Evolutionary conservation across 2,888 invertebrate species (phyloP).

Genomic region (Drosophila monieri): DNA sequence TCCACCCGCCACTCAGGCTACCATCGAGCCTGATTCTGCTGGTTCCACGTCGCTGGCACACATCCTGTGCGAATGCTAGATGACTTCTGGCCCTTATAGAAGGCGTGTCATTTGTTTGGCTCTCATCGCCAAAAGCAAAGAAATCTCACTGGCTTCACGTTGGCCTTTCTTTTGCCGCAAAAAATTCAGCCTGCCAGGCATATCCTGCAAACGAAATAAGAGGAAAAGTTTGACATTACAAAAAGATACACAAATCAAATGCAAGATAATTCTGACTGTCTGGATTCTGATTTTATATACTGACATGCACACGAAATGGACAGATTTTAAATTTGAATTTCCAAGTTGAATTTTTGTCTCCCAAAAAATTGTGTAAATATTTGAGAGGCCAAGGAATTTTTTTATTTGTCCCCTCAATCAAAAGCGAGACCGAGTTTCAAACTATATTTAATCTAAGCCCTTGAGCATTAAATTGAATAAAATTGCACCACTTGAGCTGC

Average conservation of each 20-base stretch:
- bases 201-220: conserved; percentile 26
- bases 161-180: conserved; percentile 7
- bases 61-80: conserved; percentile 26
- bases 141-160: conserved; percentile 17
- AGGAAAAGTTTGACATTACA: conserved; percentile 26
- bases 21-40: background rate
- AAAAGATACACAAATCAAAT: conserved; percentile 36
- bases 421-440: background rate
- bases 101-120: conserved; percentile 38
- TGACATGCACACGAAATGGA: background rate
- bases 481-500: no score
- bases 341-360: background rate
- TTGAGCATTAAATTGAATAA: no score
- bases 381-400: background rate
- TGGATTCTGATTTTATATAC: conserved; percentile 10
- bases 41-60: conserved; percentile 27
- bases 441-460: background rate
- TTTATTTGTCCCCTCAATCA: background rate
- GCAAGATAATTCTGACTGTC: conserved; percentile 10
- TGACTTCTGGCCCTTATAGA: conserved; percentile 23
- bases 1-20: conserved; percentile 25
- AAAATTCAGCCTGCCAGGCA: conserved; percentile 28
- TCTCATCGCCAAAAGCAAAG: conserved; percentile 29
- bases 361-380: background rate
- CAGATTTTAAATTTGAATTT: background rate